A percentile compares a stretch with the other conserved stretches of the same genome.
Conservation (phyloP, 23 tunicate species). For the Halocynthia aurantium region DNA sequence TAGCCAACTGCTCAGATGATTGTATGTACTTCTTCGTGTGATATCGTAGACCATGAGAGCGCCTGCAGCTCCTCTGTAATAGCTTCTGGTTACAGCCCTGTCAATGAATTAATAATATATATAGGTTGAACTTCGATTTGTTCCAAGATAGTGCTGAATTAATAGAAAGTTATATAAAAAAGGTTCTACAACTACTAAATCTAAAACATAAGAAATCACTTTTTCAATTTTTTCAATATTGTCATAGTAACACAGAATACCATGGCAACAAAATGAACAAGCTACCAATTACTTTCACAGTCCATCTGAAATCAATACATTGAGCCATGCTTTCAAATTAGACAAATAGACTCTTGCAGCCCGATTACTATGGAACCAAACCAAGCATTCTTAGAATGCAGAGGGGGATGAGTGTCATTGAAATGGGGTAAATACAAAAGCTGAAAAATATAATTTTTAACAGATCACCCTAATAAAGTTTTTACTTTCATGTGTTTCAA, state of each 20-base stretch:
- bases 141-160: background rate
- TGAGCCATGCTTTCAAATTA: too few species aligned
- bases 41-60: slow-evolving; percentile 99
- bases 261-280: too few species aligned
- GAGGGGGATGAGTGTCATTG: background rate
- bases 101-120: background rate
- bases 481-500: too few species aligned
- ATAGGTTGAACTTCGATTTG: background rate
- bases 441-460: background rate
- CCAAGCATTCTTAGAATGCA: too few species aligned
- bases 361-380: too few species aligned
- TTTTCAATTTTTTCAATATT: too few species aligned
- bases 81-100: slow-evolving; percentile 99
- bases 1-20: slow-evolving; percentile 89
- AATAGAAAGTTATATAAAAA: background rate
- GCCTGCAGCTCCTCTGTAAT: slow-evolving; percentile 98
- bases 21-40: slow-evolving; percentile 91
- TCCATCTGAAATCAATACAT: too few species aligned
- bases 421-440: background rate
- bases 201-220: too few species aligned
- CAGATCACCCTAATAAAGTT: background rate
- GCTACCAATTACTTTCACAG: too few species aligned
- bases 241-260: too few species aligned
- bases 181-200: too few species aligned
- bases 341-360: too few species aligned